Evolutionary conservation across 1,140 invertebrate species (phyloP).

Genomic region (Apis florea): DNA sequence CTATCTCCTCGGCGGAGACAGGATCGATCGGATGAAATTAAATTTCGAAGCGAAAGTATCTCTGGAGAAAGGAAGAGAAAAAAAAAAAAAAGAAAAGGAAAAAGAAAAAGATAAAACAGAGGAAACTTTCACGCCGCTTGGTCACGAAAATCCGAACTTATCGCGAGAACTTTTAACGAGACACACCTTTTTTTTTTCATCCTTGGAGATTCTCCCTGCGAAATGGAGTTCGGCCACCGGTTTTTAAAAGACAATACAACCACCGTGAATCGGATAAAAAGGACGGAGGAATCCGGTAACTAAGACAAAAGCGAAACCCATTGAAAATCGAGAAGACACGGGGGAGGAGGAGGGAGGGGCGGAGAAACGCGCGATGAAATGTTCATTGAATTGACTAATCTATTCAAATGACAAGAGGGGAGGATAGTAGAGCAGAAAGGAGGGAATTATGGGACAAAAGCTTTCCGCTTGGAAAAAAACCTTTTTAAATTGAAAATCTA

Average conservation of each 20-base stretch:
- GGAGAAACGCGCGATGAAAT: slow-evolving; percentile 38
- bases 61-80: background rate
- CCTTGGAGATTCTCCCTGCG: background rate
- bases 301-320: slow-evolving; percentile 27
- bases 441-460: slow-evolving; percentile 32
- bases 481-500: slow-evolving; percentile 32
- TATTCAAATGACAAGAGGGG: slow-evolving; percentile 23
- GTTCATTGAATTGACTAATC: slow-evolving; percentile 40
- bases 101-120: too few relatives aligned
- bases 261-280: background rate
- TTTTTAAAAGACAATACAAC: slow-evolving; percentile 26
- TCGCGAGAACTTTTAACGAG: slow-evolving; percentile 40
- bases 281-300: slow-evolving; percentile 10
- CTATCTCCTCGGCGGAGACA: background rate
- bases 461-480: background rate
- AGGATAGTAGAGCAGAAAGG: background rate
- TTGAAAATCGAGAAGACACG: slow-evolving; percentile 33
- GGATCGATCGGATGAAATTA: slow-evolving; percentile 14
- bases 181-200: background rate
- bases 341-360: background rate
- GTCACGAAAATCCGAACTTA: slow-evolving; percentile 23
- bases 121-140: slow-evolving; percentile 3
- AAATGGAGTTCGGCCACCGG: background rate
- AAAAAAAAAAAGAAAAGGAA: too few relatives aligned
- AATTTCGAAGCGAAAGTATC: slow-evolving; percentile 27